These are phyloP conservation scores for Nomada goodeniana DNA, from an alignment of 2,888 invertebrate genomes.

Conservation along the genomic window DNA sequence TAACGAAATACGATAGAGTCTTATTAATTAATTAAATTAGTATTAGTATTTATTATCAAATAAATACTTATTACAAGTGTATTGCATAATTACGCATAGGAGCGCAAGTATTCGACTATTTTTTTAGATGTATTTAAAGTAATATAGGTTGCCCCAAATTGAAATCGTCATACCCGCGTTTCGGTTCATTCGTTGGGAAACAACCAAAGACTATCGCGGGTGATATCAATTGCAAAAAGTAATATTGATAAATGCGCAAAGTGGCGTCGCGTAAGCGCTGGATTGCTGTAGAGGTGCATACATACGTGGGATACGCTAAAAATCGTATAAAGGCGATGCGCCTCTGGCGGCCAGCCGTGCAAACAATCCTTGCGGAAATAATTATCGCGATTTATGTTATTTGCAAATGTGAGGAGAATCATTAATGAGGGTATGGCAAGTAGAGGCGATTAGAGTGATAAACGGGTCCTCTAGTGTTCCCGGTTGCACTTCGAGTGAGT, in stretches of 20 bases:
- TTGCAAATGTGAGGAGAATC: constrained; percentile 77
- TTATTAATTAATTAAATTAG: no score
- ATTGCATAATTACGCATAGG: no score
- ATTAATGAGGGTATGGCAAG: constrained; percentile 68
- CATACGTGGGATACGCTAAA: constrained; percentile 50
- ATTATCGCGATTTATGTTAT: constrained; percentile 79
- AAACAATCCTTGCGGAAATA: constrained; percentile 77
- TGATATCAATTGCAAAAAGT: constrained; percentile 67
- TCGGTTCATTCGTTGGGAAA: constrained; percentile 3
- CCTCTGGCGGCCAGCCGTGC: constrained; percentile 70
- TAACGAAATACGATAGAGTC: background rate
- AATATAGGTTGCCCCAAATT: background rate
- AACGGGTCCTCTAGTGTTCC: constrained; percentile 53
- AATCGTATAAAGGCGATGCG: constrained; percentile 64
- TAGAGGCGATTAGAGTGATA: constrained; percentile 62
- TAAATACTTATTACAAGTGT: no score
- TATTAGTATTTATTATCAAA: no score
- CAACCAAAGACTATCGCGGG: constrained; percentile 21
- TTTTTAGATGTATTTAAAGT: background rate
- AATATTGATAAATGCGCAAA: constrained; percentile 75
- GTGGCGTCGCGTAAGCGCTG: constrained; percentile 71
- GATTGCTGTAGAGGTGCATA: constrained; percentile 28
- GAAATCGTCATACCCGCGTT: background rate
- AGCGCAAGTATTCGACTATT: no score
- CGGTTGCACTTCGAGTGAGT: constrained; percentile 65